Conservation (phyloP, 2,113 vertebrate species). For the Gavialis gangeticus region DNA sequence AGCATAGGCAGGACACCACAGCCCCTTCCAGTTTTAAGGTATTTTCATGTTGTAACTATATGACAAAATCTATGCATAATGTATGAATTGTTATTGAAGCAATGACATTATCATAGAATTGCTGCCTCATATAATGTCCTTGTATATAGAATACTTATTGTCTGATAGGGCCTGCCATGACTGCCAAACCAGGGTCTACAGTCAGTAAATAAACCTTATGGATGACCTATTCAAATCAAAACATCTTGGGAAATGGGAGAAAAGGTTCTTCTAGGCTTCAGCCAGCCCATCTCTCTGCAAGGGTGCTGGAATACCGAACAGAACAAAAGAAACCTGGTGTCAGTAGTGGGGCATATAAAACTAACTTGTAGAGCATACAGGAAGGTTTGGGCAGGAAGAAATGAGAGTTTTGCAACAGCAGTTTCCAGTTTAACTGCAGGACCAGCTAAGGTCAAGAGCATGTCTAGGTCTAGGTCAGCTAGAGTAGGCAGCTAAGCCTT, state of each 20-base stretch:
- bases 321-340: constrained; percentile 9
- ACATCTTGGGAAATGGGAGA: too few relatives aligned
- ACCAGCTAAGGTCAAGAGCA: background rate
- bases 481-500: background rate
- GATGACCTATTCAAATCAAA: background rate
- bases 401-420: background rate
- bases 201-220: background rate
- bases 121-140: background rate
- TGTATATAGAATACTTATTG: background rate
- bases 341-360: background rate
- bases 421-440: constrained; percentile 26
- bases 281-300: background rate
- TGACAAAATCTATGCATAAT: background rate
- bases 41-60: constrained; percentile 17
- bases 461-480: too few relatives aligned
- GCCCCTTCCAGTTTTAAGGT: background rate
- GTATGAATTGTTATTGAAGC: background rate
- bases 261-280: too few relatives aligned
- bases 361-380: constrained; percentile 6
- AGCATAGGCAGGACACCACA: background rate
- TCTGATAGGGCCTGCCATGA: background rate
- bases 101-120: constrained; percentile 12
- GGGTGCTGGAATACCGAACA: background rate
- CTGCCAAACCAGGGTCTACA: background rate
- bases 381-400: constrained; percentile 17